Evolutionary conservation across 2,113 vertebrate genomes (phyloP), one percentile per base, ranked within the genome.

Genomic region (Campylorhamphus procurvoides): DNA sequence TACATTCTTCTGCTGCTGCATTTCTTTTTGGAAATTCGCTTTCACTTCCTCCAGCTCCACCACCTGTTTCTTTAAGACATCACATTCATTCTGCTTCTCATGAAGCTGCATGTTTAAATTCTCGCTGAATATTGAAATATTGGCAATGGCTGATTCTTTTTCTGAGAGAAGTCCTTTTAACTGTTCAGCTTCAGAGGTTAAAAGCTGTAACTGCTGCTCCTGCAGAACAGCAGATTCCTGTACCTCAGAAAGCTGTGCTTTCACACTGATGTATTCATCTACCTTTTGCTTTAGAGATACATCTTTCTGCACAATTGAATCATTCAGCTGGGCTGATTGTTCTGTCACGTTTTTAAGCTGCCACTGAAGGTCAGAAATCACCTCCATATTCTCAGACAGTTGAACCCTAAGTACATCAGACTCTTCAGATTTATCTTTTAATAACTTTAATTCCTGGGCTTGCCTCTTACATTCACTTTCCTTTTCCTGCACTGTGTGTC

Each of bases 31-130:
- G 47, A 98, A 97, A 82, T 96, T 97, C 18, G 87, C 58, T 33
- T 97, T 88, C 1, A 89, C 77, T 63, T 98, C 98, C 84, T 98
- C 94, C 11, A 98, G 89, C 75, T 97, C 87, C 19, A 91, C 90
- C 29, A 98, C 46, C 59, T 98, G 96, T 59, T 98, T 98, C 87
- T 97, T 98, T 71, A 98, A 90, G 50, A 86, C 86, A 39, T 96
- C 94, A 84, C 97, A 98, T 89, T 99, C 98, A 14, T 55, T 81
- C 27, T 98, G 98, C 92, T 98, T 99, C 82, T 94, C 85, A 50
- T 97, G 93, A 18, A 98, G 90, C 14, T 97, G 94, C 6, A 28
- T 56, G 27, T 93, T 97, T 39, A 98, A 95, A 64, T 79, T 97
- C 79, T 98, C 97, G 23, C 87, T 95, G 8, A 96, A 75, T 33